phyloP scores from a whole-genome alignment of 2,888 invertebrate species.

The Fragum whitleyi region DNA sequence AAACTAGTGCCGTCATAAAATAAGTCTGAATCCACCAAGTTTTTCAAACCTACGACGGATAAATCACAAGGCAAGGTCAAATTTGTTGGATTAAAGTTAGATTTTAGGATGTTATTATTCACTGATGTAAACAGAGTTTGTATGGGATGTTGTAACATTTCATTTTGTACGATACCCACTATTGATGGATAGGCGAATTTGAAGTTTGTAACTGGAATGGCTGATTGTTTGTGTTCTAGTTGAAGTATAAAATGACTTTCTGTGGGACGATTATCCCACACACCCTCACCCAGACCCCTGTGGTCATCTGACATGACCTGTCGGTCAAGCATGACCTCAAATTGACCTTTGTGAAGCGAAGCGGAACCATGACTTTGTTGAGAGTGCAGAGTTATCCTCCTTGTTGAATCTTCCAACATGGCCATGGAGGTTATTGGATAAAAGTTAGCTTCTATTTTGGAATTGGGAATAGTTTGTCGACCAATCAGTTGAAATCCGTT shows the following conservation, averaged over 20 bases:
- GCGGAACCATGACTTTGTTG: conserved; percentile 83
- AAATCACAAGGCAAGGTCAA: conserved; percentile 78
- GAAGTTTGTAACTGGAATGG: conserved; percentile 35
- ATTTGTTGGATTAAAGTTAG: conserved; percentile 65
- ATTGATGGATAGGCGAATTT: conserved; percentile 73
- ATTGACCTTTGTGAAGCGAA: conserved; percentile 75
- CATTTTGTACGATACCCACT: conserved; percentile 64
- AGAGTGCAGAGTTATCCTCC: conserved; percentile 78
- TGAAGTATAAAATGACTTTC: conserved; percentile 76
- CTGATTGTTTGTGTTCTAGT: conserved; percentile 70
- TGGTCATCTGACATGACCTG: conserved; percentile 81
- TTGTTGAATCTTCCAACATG: conserved; percentile 77
- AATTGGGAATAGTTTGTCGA: conserved; percentile 73
- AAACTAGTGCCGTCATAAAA: conserved; percentile 78
- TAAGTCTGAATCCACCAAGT: conserved; percentile 74
- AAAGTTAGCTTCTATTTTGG: conserved; percentile 82
- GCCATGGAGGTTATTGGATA: conserved; percentile 82
- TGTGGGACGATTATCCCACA: conserved; percentile 80
- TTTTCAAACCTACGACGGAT: conserved; percentile 75
- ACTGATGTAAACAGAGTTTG: conserved; percentile 69
- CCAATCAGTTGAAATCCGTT: conserved; percentile 83
- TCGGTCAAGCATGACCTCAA: conserved; percentile 84
- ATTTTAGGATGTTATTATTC: conserved; percentile 67
- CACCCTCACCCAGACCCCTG: conserved; percentile 81
- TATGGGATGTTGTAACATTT: conserved; percentile 75